phyloP scores from a whole-genome alignment of 1,140 invertebrate species.

The Pogonognathellus flavescens region DNA sequence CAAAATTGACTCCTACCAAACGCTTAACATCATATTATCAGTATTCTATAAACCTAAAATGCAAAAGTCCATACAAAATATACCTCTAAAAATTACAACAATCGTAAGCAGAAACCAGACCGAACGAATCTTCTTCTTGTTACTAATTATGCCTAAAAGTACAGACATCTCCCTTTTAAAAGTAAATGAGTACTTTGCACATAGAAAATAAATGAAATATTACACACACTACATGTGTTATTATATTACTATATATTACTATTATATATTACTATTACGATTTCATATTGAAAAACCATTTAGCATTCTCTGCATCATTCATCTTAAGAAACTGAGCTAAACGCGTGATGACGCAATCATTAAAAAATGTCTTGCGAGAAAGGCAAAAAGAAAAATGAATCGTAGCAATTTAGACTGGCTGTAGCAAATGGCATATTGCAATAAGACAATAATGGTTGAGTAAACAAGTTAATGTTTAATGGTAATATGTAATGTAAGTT shows the following conservation, averaged over 20 bases:
- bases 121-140: too few relatives aligned
- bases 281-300: not conserved
- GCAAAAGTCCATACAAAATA: too few relatives aligned
- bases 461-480: constrained; percentile 19
- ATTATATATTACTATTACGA: not conserved
- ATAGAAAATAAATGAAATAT: too few relatives aligned
- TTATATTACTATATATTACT: not conserved
- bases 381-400: not conserved
- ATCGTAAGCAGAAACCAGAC: too few relatives aligned
- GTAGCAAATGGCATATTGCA: not conserved
- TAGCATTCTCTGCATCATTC: not conserved
- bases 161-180: too few relatives aligned
- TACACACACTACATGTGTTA: too few relatives aligned
- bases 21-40: too few relatives aligned
- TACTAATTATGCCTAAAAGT: too few relatives aligned
- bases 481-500: constrained; percentile 13
- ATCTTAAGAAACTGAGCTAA: not conserved
- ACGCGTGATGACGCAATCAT: not conserved
- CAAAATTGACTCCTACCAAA: too few relatives aligned
- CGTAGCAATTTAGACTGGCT: not conserved
- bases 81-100: too few relatives aligned
- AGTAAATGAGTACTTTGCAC: too few relatives aligned
- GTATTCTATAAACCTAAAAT: too few relatives aligned
- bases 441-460: not conserved
- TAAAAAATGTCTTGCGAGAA: not conserved